These are phyloP conservation scores for Drosophila nr. medialis DNA, from an alignment of 2,888 invertebrate genomes.

Conservation along the genomic window DNA sequence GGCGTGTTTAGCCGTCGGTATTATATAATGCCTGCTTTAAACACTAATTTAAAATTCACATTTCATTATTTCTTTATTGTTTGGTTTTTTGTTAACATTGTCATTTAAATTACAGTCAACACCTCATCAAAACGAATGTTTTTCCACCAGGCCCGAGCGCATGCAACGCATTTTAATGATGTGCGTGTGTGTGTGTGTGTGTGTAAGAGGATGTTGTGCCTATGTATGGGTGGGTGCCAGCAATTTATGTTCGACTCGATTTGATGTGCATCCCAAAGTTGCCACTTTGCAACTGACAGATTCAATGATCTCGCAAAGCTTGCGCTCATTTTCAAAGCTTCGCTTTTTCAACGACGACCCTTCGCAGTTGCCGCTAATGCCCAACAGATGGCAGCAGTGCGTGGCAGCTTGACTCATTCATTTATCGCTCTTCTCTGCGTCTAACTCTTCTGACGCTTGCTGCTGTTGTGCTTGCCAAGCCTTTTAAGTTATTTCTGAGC, in stretches of 20 bases:
- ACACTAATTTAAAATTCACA: slow-evolving; percentile 45
- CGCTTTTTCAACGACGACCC: slow-evolving; percentile 34
- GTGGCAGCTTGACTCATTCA: slow-evolving; percentile 35
- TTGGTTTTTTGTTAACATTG: slow-evolving; percentile 33
- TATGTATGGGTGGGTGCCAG: slow-evolving; percentile 15
- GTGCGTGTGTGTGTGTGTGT: slow-evolving; percentile 13
- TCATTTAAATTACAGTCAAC: slow-evolving; percentile 76
- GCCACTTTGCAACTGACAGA: slow-evolving; percentile 9
- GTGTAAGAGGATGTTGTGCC: slow-evolving; percentile 53
- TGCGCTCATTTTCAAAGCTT: slow-evolving; percentile 48
- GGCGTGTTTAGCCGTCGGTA: slow-evolving; percentile 53
- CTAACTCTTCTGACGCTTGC: slow-evolving; percentile 43
- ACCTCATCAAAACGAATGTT: slow-evolving; percentile 80
- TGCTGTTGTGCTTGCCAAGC: slow-evolving; percentile 32
- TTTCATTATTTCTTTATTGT: slow-evolving; percentile 6
- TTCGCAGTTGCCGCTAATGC: slow-evolving; percentile 49
- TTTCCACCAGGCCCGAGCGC: slow-evolving; percentile 56
- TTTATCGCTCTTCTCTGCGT: slow-evolving; percentile 27
- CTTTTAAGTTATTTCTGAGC: slow-evolving; percentile 47
- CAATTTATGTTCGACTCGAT: slow-evolving; percentile 39
- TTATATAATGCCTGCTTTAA: slow-evolving; percentile 58
- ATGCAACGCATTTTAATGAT: slow-evolving; percentile 64
- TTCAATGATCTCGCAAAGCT: slow-evolving; percentile 66
- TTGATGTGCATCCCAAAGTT: slow-evolving; percentile 20
- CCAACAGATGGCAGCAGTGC: slow-evolving; percentile 70